Conservation (phyloP, 2,797 vertebrate species). For the Enteromius thamalakanensis region DNA sequence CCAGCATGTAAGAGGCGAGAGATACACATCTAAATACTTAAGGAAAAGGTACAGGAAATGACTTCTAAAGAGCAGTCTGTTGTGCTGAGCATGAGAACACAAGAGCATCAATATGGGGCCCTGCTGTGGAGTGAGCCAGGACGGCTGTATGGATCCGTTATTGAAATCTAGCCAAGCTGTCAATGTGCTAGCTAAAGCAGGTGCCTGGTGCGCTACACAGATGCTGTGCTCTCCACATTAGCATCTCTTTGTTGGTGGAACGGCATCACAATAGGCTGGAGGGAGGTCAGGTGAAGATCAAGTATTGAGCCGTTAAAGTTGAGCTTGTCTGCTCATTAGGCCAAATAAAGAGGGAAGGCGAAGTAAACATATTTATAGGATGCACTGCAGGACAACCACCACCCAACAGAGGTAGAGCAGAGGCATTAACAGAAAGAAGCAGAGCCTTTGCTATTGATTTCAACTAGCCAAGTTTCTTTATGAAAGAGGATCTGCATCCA, state of each 20-base stretch:
- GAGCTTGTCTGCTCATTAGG: slow-evolving; percentile 33
- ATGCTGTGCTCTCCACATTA: slow-evolving; percentile 48
- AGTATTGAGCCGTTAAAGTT: slow-evolving; percentile 40
- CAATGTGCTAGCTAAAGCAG: slow-evolving; percentile 49
- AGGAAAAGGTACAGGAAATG: slow-evolving; percentile 30
- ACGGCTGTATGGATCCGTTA: slow-evolving; percentile 53
- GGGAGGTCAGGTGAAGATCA: slow-evolving; percentile 43
- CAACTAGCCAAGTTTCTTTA: slow-evolving; percentile 24
- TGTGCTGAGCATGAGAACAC: slow-evolving; percentile 31
- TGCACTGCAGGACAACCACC: background rate
- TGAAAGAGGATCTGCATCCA: slow-evolving; percentile 48
- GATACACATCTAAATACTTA: slow-evolving; percentile 4
- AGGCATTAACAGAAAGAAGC: slow-evolving; percentile 29
- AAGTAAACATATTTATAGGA: slow-evolving; percentile 24
- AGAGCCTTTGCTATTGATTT: slow-evolving; percentile 48
- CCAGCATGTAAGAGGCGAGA: background rate
- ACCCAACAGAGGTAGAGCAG: background rate
- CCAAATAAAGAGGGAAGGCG: slow-evolving; percentile 27
- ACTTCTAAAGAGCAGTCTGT: slow-evolving; percentile 41
- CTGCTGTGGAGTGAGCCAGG: slow-evolving; percentile 33
- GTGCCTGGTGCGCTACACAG: slow-evolving; percentile 44
- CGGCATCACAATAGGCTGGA: slow-evolving; percentile 26
- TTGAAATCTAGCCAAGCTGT: slow-evolving; percentile 55
- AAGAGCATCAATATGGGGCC: slow-evolving; percentile 45
- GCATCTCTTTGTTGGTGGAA: slow-evolving; percentile 44